These are phyloP conservation scores for Hystrix brachyura DNA, from an alignment of 2,113 vertebrate species.

Conservation along the genomic window DNA sequence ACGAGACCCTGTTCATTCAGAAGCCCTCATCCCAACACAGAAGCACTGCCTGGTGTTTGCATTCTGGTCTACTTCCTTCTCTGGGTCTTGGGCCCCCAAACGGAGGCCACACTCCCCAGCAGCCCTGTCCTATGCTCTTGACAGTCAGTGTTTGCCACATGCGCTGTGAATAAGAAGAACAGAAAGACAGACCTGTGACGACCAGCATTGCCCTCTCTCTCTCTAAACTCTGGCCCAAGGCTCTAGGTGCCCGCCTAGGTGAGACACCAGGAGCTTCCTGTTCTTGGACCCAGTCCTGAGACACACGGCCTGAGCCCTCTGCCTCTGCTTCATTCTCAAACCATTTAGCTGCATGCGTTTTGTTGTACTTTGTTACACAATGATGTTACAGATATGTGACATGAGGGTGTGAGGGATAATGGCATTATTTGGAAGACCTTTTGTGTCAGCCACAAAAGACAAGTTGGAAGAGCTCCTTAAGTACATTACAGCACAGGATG, in stretches of 20 bases:
- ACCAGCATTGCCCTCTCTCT: not conserved
- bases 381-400: not conserved
- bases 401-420: not conserved
- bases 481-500: not conserved
- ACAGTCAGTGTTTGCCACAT: not conserved
- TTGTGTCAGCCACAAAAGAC: not conserved
- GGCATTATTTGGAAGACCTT: not conserved
- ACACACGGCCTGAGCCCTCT: not conserved
- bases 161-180: not conserved
- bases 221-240: not conserved
- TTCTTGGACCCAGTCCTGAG: not conserved
- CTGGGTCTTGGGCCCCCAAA: not conserved
- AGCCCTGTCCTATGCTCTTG: not conserved
- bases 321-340: too few species aligned
- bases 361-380: not conserved
- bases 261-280: rapidly evolving
- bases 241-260: too few species aligned
- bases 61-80: not conserved
- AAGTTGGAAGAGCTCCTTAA: not conserved
- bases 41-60: rapidly evolving
- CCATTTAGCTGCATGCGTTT: not conserved
- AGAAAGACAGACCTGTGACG: not conserved
- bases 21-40: not conserved
- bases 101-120: too few species aligned
- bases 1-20: not conserved